Percentiles rank a stretch among this genome's conserved stretches.
Conservation (phyloP, 2,888 invertebrate genomes). For the Drosophila hawaiiensis region DNA sequence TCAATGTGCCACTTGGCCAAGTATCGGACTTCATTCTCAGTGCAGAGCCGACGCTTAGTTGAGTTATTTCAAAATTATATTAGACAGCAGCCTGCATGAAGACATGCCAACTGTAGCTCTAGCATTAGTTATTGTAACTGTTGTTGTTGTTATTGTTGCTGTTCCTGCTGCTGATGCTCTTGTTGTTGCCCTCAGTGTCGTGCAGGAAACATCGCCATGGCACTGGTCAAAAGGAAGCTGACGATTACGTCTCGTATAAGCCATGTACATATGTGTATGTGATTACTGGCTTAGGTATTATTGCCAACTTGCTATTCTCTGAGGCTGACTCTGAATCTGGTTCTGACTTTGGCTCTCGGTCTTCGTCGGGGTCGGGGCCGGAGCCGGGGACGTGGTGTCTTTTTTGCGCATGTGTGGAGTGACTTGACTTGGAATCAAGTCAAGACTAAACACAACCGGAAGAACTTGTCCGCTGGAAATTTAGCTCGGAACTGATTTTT, state of each 20-base stretch:
- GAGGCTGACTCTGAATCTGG: conserved; percentile 1
- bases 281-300: conserved; percentile 50
- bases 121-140: conserved; percentile 45
- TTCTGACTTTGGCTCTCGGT: conserved; percentile 1
- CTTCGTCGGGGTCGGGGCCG: conserved; percentile 4
- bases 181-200: conserved; percentile 38
- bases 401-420: conserved; percentile 30
- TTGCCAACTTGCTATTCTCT: conserved; percentile 7
- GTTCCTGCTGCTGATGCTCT: conserved; percentile 17
- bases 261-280: conserved; percentile 31
- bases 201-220: conserved; percentile 74
- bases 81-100: conserved; percentile 58
- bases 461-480: conserved; percentile 54
- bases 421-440: conserved; percentile 21
- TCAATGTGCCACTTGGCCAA: conserved; percentile 67
- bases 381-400: conserved; percentile 5
- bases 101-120: conserved; percentile 52
- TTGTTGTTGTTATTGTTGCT: conserved; percentile 26
- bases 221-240: conserved; percentile 75
- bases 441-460: conserved; percentile 46
- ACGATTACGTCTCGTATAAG: conserved; percentile 62
- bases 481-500: conserved; percentile 50
- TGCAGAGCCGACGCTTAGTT: conserved; percentile 53
- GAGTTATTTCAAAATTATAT: conserved; percentile 78
- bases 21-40: conserved; percentile 20